These are phyloP conservation scores for Serrognathus titanus DNA, from an alignment of 2,888 invertebrate species.

Conservation along the genomic window DNA sequence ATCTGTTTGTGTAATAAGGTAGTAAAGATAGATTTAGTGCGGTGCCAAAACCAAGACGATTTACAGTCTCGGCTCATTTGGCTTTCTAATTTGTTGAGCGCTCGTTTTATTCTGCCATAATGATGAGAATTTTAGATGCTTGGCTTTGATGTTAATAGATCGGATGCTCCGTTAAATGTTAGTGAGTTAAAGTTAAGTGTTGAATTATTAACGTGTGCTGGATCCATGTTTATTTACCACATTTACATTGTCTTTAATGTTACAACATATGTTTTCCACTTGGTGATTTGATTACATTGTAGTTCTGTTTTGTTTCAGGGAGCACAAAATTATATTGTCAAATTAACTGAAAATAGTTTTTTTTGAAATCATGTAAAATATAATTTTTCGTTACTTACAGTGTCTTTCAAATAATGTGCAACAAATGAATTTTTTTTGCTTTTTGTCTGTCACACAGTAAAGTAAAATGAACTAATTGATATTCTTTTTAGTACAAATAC, in stretches of 20 bases:
- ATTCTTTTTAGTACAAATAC: no score
- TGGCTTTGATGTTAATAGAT: slow-evolving; percentile 17
- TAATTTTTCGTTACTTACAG: no score
- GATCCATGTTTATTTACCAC: background rate
- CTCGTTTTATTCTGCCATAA: slow-evolving; percentile 14
- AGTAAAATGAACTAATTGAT: no score
- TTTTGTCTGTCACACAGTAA: no score
- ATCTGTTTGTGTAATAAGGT: slow-evolving; percentile 5
- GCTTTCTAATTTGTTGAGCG: slow-evolving; percentile 19
- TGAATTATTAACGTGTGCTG: slow-evolving; percentile 1
- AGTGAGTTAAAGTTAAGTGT: slow-evolving; percentile 9
- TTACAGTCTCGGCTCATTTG: slow-evolving; percentile 16
- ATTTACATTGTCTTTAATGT: background rate
- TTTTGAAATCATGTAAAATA: no score
- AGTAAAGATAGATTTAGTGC: slow-evolving; percentile 10
- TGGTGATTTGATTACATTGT: no score
- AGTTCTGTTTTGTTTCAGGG: no score
- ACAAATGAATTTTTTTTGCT: no score
- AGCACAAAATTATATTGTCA: no score
- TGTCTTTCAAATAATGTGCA: no score
- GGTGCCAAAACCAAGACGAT: slow-evolving; percentile 11
- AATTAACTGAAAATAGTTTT: no score
- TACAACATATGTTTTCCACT: no score
- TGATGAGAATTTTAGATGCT: slow-evolving; percentile 4
- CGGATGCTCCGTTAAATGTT: slow-evolving; percentile 6